These are phyloP conservation scores for Celastrina argiolus DNA, from an alignment of 2,888 invertebrate species.

Conservation along the genomic window DNA sequence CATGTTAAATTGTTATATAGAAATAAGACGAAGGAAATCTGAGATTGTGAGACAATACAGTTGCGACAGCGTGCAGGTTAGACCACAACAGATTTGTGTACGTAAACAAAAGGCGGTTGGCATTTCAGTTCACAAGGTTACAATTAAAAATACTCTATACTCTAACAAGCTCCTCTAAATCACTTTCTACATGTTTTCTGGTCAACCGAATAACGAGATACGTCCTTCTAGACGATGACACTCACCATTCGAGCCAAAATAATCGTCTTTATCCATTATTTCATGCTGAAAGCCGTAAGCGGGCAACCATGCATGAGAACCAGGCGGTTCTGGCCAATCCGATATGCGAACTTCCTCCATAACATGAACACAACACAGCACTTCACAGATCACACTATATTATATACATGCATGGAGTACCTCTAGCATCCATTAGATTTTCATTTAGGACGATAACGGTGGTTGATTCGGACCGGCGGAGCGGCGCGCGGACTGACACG, in stretches of 20 bases:
- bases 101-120: constrained; percentile 20
- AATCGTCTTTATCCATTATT: constrained; percentile 81
- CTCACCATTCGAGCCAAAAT: constrained; percentile 81
- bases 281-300: constrained; percentile 87
- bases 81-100: background rate
- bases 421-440: constrained; percentile 72
- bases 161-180: constrained; percentile 10
- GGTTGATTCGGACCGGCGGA: constrained; percentile 47
- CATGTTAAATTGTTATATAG: background rate
- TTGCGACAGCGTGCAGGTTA: constrained; percentile 11
- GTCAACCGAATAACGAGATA: constrained; percentile 40
- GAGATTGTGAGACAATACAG: background rate
- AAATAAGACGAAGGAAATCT: background rate
- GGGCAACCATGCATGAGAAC: constrained; percentile 87
- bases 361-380: constrained; percentile 72
- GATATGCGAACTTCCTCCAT: constrained; percentile 82
- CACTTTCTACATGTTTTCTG: constrained; percentile 36
- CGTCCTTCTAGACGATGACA: constrained; percentile 40
- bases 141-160: background rate
- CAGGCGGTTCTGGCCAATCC: constrained; percentile 82
- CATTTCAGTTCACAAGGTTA: constrained; percentile 14
- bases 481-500: constrained; percentile 43
- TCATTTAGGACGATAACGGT: constrained; percentile 75
- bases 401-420: constrained; percentile 73
- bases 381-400: constrained; percentile 66